Evolutionary conservation across 2,113 vertebrate genomes (phyloP), one percentile per base, ranked within the genome.

Genomic region (Nestor notabilis): DNA sequence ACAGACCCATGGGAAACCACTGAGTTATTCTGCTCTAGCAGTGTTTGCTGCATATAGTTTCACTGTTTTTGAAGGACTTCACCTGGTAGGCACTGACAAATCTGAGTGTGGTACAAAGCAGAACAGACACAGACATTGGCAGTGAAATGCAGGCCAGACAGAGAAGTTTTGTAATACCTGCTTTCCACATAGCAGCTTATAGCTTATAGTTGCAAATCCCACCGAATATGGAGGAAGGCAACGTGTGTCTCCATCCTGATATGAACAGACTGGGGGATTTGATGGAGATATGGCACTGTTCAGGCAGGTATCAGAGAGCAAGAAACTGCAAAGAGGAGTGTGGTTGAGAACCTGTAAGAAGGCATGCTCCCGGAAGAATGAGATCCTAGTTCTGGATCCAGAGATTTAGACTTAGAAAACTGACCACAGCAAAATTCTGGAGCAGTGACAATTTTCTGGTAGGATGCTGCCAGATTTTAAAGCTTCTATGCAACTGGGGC

Each of bases 231-330:
- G 23, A 74, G 23, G 23, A 52, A 70, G 25, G 19, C 23, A 80
- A 63, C 28, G 6, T 1, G 0, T 46, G 8, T 1, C 4, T 86
- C 49, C 24, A 2, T 43, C 35, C 15, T 75, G 3, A 1, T 56
- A 49, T 20, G 13, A 75, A 14, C 8, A 33, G 55, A 56, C 8
- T 5, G 5, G 2, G 23, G 9, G 16, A 70, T 47, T 39, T 4
- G 2, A 55, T 52, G 39, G 24, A 82, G 17, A 39, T 31, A 75
- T 49, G 56, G 17, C 18, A 18, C 14, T 49, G 24, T 39, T 83
- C 24, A 87, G 35, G 4, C 60, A 70, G 21, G 29, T 61, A 52
- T 39, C 15, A 27, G 10, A 21, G 7, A 76, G 10, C 33, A 37
- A 69, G 35, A 74, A 79, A 66, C 37, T 33, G 16, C 28, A 63